phyloP scores from a whole-genome alignment of 2,888 invertebrate species.

The Eupithecia exiguata region DNA sequence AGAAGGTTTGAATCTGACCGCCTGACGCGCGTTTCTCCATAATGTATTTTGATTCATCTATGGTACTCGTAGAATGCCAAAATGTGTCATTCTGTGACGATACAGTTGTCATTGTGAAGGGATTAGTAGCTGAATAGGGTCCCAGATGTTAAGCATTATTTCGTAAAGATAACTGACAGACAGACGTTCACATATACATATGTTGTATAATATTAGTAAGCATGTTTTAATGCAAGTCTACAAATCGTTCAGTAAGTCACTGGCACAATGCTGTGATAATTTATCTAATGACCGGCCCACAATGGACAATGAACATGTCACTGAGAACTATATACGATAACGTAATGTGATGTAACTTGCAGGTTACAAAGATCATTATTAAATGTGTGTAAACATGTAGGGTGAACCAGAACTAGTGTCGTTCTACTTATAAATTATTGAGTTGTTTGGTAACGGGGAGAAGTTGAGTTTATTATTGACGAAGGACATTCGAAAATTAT shows the following conservation, averaged over 20 bases:
- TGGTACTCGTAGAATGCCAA: too few relatives aligned
- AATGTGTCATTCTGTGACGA: too few relatives aligned
- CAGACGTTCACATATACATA: not conserved
- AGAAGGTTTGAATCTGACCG: too few relatives aligned
- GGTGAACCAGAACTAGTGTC: constrained; percentile 3
- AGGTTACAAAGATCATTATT: not conserved
- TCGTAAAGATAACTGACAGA: not conserved
- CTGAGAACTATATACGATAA: not conserved
- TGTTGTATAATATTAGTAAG: not conserved
- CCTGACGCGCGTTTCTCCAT: too few relatives aligned
- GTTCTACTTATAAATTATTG: not conserved
- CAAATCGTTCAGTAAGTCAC: not conserved
- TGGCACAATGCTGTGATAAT: not conserved
- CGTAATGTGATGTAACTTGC: not conserved
- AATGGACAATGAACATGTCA: not conserved
- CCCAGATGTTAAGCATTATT: too few relatives aligned
- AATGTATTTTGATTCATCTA: too few relatives aligned
- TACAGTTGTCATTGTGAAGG: too few relatives aligned
- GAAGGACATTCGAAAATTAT: not conserved
- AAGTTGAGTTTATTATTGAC: not conserved
- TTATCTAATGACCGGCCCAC: not conserved
- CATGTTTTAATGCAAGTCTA: not conserved
- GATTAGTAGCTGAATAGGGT: too few relatives aligned
- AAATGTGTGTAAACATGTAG: not conserved
- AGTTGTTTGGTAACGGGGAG: too few relatives aligned